Base-by-base conservation (phyloP, 2,888 invertebrate genomes). In the Leucophora obtusa region DNA sequence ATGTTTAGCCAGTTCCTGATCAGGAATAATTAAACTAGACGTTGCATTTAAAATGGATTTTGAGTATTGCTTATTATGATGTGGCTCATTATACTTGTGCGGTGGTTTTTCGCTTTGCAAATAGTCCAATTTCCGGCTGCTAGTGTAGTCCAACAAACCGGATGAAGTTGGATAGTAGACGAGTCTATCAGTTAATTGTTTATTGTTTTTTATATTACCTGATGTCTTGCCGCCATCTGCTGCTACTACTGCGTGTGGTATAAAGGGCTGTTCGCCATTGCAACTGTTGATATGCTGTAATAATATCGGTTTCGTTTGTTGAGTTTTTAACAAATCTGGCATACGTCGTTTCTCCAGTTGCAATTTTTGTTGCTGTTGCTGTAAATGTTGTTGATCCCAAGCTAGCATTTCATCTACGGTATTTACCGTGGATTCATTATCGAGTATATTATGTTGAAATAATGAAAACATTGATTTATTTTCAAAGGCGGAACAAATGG, bases 91-190 rank as follows among this genome's bases (percentile, higher is more conserved):
- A 53, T 59, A 35, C 21, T 69, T 66, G 28, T 3, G 7, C 17
- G 76, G 54, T n/a, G 54, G 47, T 2, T 83, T 73, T 0, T 83
- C 82, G 8, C 63, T 69, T 11, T 82, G 4, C 58, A 87, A 82
- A 60, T 86, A 87, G 72, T 89, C 92, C 87, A 87, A 79, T 70
- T 86, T 88, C 1, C 24, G 18, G 51, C 85, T 85, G 63, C 85
- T 87, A 58, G 87, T 89, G 24, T 88, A 88, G 60, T 90, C 91
- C 83, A 85, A 89, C 83, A 89, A 91, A 89, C 82, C 92, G 90
- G 91, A 86, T 85, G 91, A 91, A 90, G 93, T 86, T 1, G 96
- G 96, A 89, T 96, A 96, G 85, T 95, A 96, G 0, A 95, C 94
- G 8, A 96, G 90, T 14, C 95, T 95, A 87, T 96, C 96, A 0